Base-by-base conservation (phyloP, 1,140 invertebrate genomes). In the Drosophila mauritiana region DNA sequence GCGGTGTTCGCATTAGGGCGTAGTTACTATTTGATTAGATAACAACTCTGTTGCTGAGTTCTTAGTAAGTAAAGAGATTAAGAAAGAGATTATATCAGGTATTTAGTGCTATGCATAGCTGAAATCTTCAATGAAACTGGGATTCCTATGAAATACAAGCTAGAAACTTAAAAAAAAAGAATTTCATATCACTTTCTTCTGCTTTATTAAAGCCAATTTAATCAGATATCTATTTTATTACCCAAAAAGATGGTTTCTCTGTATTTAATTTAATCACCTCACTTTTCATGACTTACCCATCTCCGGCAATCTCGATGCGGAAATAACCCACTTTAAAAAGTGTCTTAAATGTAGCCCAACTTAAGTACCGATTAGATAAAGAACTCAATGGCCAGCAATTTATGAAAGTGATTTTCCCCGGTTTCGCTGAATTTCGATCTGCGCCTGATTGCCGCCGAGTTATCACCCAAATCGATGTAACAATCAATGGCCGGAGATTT, bases 401-500 rank as follows among this genome's bases (percentile, higher is more conserved):
- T 70, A 57, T 49, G 52, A 70, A 70, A 70, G 64, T 70, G 65
- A 56, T 70, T 69, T 55, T 27, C 27, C 36, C 51, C 20, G 17
- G 34, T 46, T 49, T 48, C 43, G 49, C 10, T 43, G 51, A 40
- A 57, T 54, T 40, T 31, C 17, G 61, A 69, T 70, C 64, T 25
- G 8, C 36, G 15, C 34, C 15, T 70, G 67, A 70, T 70, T 70
- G 67, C 43, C 27, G 27, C 25, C 69, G 43, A 70, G 39, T 70
- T 69, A 70, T 70, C 51, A 69, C 52, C 64, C 25, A 15, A 70
- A 70, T 70, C 67, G 65, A 70, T 70, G 49, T 68, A 56, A 70
- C 63, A 70, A 69, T 70, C 67, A 56, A 68, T 68, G 67, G 65
- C 36, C 45, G 13, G 10, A 27, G 46, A 40, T 48, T 48, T 58